These are phyloP conservation scores for Octonoba sinensis DNA, from an alignment of 2,888 invertebrate genomes.

Conservation along the genomic window DNA sequence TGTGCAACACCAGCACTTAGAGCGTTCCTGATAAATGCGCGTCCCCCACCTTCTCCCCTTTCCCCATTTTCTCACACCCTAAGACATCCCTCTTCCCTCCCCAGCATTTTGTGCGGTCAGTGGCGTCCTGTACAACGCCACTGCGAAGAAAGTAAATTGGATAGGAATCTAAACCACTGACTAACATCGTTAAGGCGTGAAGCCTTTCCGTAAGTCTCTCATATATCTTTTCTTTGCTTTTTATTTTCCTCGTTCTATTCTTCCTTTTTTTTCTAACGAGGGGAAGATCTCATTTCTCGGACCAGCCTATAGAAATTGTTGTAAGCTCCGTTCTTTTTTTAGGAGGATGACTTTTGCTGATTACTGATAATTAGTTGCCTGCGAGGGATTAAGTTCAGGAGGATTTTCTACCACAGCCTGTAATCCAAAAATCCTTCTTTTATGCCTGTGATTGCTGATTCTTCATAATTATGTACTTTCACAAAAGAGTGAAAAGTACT, in stretches of 20 bases:
- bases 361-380: conserved; percentile 41
- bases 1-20: conserved; percentile 49
- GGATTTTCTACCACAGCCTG: too few relatives aligned
- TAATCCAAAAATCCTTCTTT: too few relatives aligned
- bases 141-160: conserved; percentile 57
- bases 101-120: conserved; percentile 57
- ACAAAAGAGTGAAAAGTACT: too few relatives aligned
- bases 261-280: conserved; percentile 53
- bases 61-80: conserved; percentile 7
- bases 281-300: conserved; percentile 32
- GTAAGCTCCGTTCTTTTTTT: conserved; percentile 33
- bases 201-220: conserved; percentile 58
- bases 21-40: conserved; percentile 51
- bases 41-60: neutral
- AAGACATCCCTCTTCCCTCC: conserved; percentile 20
- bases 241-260: conserved; percentile 26
- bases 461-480: too few relatives aligned
- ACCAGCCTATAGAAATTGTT: neutral
- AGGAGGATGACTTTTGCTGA: conserved; percentile 15
- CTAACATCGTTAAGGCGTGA: conserved; percentile 63
- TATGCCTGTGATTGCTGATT: too few relatives aligned
- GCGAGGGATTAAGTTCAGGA: too few relatives aligned
- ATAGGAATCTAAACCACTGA: conserved; percentile 62
- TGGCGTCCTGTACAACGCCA: conserved; percentile 36
- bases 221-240: conserved; percentile 49